Evolutionary conservation across 2,888 invertebrate genomes (phyloP), one percentile per base, ranked within the genome.

Genomic region (Mechanitis messenoides): DNA sequence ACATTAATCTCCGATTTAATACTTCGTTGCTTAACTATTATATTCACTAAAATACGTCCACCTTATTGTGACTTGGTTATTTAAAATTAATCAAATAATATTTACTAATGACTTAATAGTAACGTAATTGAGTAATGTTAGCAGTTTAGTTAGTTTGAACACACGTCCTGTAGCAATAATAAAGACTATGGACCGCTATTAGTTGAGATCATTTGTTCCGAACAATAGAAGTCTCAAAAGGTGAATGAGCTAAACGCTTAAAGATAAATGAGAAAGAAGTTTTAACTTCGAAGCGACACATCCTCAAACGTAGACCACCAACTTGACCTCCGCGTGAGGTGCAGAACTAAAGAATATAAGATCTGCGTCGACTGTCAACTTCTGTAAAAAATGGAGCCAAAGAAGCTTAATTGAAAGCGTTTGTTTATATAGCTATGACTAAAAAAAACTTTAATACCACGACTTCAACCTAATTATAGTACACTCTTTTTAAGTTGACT

Each of bases 41-140:
- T 59, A 70, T 77, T 81, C 72, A 78, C 59, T 59, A 77, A 74
- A 73, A 35, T 35, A 35, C 6, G 2, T 35, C 35, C 35, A 5
- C 6, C 35, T 35, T 35, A 35, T 35, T 35, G 3, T 35, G 6
- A 35, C 35, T 35, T 35, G 35, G 6, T 35, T 35, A 35, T 35
- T 2, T 1, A 35, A 35, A 35, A 35, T 35, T 5, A 35, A 35
- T 6, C 3, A 35, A 35, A 35, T 6, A 35, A 35, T 35, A 35
- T 35, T 35, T 35, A 35, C 35, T 5, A 5, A 35, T 20, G 20
- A 20, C 20, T 20, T 20, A 20, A 20, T 20, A 20, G 20, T 20
- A 20, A 20, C 20, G 0, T 20, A 20, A 20, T 20, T 20, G 20
- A 20, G 20, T 20, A 20, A 20, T 20, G 20, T 20, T 20, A 20